Conservation (phyloP, 2,113 vertebrate species). For the Rhegmatorhina hoffmannsi region DNA sequence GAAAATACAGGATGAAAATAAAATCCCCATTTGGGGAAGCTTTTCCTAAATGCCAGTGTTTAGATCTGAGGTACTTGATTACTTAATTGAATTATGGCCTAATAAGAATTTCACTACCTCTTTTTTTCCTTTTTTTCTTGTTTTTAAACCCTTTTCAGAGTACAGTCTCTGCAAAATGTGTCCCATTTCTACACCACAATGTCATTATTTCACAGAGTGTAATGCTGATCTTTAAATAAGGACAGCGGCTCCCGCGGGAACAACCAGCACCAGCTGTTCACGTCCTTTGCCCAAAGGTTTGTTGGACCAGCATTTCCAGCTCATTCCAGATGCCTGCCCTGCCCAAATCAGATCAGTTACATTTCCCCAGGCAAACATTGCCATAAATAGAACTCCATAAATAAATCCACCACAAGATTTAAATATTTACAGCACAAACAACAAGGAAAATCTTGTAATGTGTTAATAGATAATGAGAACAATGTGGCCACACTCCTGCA, state of each 20-base stretch:
- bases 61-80: neutral
- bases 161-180: neutral
- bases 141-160: neutral
- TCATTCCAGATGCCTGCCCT: neutral
- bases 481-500: accelerated
- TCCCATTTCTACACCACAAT: neutral
- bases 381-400: neutral
- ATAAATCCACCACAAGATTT: neutral
- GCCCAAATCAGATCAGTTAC: neutral
- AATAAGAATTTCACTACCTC: neutral
- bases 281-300: neutral
- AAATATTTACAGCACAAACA: neutral
- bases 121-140: neutral
- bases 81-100: neutral
- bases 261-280: neutral
- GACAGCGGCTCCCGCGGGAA: neutral
- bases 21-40: neutral
- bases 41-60: neutral
- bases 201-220: neutral
- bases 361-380: neutral
- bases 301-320: neutral
- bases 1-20: neutral
- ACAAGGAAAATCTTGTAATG: accelerated
- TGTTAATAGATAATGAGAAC: neutral
- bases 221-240: neutral